Percentiles rank a stretch among this genome's conserved stretches.
phyloP scores from a whole-genome alignment of 2,113 vertebrate species.

The Anarhynchus alexandrinus region DNA sequence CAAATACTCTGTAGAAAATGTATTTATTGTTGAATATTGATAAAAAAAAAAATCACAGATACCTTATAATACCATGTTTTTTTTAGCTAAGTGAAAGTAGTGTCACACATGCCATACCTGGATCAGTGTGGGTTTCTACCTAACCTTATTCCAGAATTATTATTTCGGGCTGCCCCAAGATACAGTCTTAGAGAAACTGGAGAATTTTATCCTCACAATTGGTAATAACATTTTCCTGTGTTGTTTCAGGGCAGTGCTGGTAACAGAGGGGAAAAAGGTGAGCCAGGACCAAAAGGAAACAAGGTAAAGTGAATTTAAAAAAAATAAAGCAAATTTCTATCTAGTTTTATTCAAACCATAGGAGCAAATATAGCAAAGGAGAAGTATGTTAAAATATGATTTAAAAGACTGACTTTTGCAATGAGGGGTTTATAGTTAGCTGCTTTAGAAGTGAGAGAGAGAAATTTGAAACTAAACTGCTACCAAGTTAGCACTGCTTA shows the following conservation, averaged over 20 bases:
- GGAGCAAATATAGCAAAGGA: neutral
- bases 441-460: neutral
- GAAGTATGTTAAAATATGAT: neutral
- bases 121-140: neutral
- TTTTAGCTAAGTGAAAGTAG: neutral
- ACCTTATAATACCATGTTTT: neutral
- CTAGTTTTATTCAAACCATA: neutral
- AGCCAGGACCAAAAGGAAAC: slow-evolving; percentile 71
- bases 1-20: neutral
- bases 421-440: neutral
- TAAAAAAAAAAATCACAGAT: neutral
- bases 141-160: neutral
- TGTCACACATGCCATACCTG: neutral
- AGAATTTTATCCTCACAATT: neutral
- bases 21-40: neutral
- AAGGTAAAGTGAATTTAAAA: slow-evolving; percentile 52
- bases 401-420: neutral
- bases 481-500: neutral
- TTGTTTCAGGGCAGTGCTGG: slow-evolving; percentile 62
- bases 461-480: neutral
- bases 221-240: neutral
- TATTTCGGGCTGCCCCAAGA: neutral
- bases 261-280: slow-evolving; percentile 67
- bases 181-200: neutral
- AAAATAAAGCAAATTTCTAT: neutral